phyloP scores from a whole-genome alignment of 2,888 invertebrate species.

The Latheticus oryzae region DNA sequence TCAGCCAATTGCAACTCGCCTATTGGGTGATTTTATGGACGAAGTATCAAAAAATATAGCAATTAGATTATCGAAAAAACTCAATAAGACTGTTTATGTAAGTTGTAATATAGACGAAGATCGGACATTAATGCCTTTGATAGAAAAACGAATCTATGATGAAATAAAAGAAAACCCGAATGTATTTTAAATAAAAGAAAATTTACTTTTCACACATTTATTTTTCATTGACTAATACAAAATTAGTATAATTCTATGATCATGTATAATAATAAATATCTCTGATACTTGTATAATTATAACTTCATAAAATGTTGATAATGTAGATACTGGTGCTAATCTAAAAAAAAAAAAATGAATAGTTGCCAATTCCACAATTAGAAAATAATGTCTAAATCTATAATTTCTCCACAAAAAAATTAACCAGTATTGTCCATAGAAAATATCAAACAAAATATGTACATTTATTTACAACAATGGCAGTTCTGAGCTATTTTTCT shows the following conservation, averaged over 20 bases:
- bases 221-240: constrained; percentile 59
- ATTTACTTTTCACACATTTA: constrained; percentile 54
- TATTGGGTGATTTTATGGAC: constrained; percentile 62
- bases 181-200: constrained; percentile 10
- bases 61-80: constrained; percentile 61
- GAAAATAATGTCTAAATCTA: constrained; percentile 35
- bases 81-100: constrained; percentile 66
- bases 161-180: constrained; percentile 62
- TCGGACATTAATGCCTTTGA: constrained; percentile 55
- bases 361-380: constrained; percentile 43
- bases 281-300: constrained; percentile 48
- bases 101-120: constrained; percentile 66
- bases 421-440: constrained; percentile 48
- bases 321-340: constrained; percentile 43
- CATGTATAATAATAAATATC: constrained; percentile 58
- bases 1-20: constrained; percentile 60
- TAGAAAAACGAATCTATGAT: constrained; percentile 64
- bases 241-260: constrained; percentile 55
- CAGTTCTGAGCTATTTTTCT: constrained; percentile 51
- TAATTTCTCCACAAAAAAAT: constrained; percentile 18
- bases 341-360: constrained; percentile 34
- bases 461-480: constrained; percentile 51
- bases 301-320: constrained; percentile 45
- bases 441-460: constrained; percentile 45
- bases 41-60: constrained; percentile 47